phyloP scores from a whole-genome alignment of 2,113 vertebrate genomes.

The Hyaena hyaena region DNA sequence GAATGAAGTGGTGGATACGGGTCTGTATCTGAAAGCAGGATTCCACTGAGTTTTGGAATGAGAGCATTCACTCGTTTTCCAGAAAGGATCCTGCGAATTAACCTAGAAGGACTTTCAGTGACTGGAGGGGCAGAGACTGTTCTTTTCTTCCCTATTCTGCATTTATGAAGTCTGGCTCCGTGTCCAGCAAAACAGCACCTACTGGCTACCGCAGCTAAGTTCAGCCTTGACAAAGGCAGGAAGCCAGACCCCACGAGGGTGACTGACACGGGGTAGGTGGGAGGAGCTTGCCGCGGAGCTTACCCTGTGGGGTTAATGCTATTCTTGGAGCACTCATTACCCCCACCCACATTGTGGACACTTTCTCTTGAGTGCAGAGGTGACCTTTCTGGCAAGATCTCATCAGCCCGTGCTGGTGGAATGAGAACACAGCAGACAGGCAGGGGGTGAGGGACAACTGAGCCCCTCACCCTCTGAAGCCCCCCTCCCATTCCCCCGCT shows the following conservation, averaged over 20 bases:
- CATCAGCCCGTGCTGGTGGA: fast-evolving
- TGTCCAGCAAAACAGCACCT: no score
- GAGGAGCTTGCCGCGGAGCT: fast-evolving
- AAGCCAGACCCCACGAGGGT: not conserved
- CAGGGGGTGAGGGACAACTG: not conserved
- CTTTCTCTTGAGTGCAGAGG: not conserved
- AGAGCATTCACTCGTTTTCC: not conserved
- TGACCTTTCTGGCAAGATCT: not conserved
- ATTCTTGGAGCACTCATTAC: not conserved
- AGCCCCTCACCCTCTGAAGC: not conserved
- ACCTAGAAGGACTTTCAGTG: not conserved
- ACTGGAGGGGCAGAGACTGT: not conserved
- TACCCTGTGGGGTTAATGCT: not conserved
- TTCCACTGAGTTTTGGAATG: not conserved
- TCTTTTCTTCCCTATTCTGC: not conserved
- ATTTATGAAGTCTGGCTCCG: not conserved
- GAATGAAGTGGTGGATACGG: not conserved
- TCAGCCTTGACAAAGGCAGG: not conserved
- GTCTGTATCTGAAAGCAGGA: not conserved
- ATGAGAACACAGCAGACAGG: not conserved
- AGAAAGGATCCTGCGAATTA: not conserved
- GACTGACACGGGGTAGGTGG: not conserved
- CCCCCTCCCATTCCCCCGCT: fast-evolving
- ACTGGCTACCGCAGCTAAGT: not conserved
- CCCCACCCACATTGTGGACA: fast-evolving